These are phyloP conservation scores for Bombus sibiricus DNA, from an alignment of 1,140 invertebrate species.

Conservation along the genomic window DNA sequence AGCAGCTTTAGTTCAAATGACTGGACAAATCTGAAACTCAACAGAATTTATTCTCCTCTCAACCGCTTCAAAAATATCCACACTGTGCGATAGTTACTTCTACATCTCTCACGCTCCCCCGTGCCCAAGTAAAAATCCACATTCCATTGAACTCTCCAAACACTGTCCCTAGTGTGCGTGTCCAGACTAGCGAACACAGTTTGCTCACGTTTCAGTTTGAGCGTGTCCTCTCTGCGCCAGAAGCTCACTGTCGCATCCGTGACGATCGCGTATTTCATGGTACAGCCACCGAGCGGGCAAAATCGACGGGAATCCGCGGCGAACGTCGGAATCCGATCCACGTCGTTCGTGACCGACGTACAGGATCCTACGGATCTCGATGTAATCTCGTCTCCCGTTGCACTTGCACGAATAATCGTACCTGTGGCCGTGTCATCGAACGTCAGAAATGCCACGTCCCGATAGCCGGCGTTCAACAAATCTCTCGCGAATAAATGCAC, in stretches of 20 bases:
- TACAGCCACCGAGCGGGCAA: neutral
- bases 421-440: neutral
- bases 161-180: neutral
- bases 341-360: neutral
- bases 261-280: neutral
- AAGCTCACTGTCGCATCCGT: neutral
- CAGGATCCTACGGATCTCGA: slow-evolving; percentile 20
- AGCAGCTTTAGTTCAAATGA: too few relatives aligned
- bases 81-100: too few relatives aligned
- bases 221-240: slow-evolving; percentile 13
- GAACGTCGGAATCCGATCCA: slow-evolving; percentile 2
- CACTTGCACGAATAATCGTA: slow-evolving; percentile 14
- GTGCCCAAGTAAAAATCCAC: neutral
- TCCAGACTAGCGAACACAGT: neutral
- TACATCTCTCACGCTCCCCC: too few relatives aligned
- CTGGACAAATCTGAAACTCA: too few relatives aligned
- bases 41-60: too few relatives aligned
- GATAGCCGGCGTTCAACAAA: slow-evolving; percentile 11
- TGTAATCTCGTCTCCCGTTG: neutral
- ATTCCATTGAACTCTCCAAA: neutral
- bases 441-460: slow-evolving; percentile 32
- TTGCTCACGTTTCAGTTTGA: slow-evolving; percentile 15
- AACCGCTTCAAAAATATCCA: too few relatives aligned
- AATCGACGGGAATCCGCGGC: slow-evolving; percentile 11
- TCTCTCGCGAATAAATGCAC: neutral